Percentiles rank a stretch among this genome's conserved stretches.
Evolutionary conservation across 2,797 vertebrate species (phyloP).

Genomic region (Pipistrellus pygmaeus): DNA sequence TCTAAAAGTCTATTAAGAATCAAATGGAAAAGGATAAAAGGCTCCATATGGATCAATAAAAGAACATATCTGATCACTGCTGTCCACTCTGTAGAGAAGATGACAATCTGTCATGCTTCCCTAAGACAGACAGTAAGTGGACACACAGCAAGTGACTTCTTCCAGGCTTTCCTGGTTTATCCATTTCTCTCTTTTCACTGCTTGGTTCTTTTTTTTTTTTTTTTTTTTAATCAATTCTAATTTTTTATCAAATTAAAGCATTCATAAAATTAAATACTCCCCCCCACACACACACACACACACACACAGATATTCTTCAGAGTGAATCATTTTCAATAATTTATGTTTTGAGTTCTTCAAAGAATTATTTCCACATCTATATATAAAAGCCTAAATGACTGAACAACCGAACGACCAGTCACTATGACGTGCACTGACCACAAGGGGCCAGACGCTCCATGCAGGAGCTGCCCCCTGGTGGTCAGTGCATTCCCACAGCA

Average conservation of each 20-base stretch:
- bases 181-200: background rate
- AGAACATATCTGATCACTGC: background rate
- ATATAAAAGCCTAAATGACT: too few relatives aligned
- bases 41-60: background rate
- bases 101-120: background rate
- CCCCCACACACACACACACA: too few relatives aligned
- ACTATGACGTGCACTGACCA: too few relatives aligned
- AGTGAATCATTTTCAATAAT: background rate
- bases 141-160: background rate
- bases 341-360: background rate
- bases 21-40: background rate
- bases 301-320: background rate
- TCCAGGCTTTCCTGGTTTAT: background rate
- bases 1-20: background rate
- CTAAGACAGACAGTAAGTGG: background rate
- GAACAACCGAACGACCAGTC: too few relatives aligned
- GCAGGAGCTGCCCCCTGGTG: too few relatives aligned
- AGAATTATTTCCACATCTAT: background rate
- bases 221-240: background rate
- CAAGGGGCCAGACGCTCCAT: too few relatives aligned
- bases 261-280: background rate
- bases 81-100: background rate
- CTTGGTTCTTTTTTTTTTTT: background rate
- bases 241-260: constrained; percentile 6
- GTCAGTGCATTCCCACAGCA: too few relatives aligned